A percentile compares a stretch with the other conserved stretches of the same genome.
These are phyloP conservation scores for Incurvaria masculella DNA, from an alignment of 2,888 invertebrate genomes.

Conservation along the genomic window DNA sequence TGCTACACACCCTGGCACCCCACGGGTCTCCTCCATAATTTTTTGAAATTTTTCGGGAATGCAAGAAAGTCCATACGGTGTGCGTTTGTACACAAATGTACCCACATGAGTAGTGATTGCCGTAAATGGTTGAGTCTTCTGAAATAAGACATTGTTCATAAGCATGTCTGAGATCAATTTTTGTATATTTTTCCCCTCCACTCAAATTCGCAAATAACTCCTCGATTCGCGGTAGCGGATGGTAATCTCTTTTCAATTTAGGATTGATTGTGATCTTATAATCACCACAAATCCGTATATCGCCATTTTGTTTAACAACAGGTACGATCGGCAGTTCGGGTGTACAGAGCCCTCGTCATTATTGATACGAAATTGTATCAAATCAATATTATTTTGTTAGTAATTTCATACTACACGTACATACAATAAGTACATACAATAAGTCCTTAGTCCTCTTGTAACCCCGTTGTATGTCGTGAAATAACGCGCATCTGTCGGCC, in stretches of 20 bases:
- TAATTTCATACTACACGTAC: too few relatives aligned
- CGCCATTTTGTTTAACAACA: constrained; percentile 16
- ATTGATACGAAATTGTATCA: too few relatives aligned
- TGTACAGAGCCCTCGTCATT: constrained; percentile 19
- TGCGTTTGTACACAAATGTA: neutral
- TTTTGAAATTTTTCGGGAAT: neutral
- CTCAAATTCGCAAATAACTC: constrained; percentile 13
- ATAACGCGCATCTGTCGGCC: too few relatives aligned
- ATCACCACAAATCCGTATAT: neutral
- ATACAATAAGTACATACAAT: too few relatives aligned
- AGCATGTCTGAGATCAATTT: constrained; percentile 17
- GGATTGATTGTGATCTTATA: constrained; percentile 17
- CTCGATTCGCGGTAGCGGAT: too few relatives aligned
- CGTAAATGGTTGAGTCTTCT: neutral
- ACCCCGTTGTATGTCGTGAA: too few relatives aligned
- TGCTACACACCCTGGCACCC: neutral
- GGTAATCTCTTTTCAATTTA: constrained; percentile 14
- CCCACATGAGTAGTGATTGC: neutral
- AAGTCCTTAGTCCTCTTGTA: too few relatives aligned
- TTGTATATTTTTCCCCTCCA: constrained; percentile 16
- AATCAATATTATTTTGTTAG: too few relatives aligned
- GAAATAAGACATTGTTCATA: constrained; percentile 13
- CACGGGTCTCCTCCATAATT: neutral
- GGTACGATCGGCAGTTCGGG: constrained; percentile 17
- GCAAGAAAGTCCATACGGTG: neutral